Evolutionary conservation across 1,140 invertebrate genomes (phyloP).

Genomic region (Camponotus floridanus): DNA sequence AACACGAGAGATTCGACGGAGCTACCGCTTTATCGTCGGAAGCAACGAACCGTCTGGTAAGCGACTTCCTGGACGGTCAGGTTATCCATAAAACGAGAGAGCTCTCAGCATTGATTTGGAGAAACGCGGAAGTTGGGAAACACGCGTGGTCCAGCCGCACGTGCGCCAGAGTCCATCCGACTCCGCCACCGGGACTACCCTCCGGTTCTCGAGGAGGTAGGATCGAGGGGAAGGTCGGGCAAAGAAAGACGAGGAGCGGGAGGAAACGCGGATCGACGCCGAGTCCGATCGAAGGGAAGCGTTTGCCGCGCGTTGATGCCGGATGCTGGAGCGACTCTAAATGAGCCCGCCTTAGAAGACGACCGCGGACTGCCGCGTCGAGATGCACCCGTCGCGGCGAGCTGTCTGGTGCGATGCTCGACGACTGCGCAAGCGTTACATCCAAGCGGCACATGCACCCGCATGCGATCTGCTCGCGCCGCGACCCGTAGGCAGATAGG

Average conservation of each 20-base stretch:
- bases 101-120: slow-evolving; percentile 1
- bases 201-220: not conserved
- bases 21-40: not conserved
- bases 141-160: slow-evolving; percentile 61
- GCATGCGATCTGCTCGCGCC: slow-evolving; percentile 66
- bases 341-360: slow-evolving; percentile 79
- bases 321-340: slow-evolving; percentile 73
- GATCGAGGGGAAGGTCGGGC: not conserved
- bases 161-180: slow-evolving; percentile 53
- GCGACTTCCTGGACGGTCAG: not conserved
- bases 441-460: slow-evolving; percentile 72
- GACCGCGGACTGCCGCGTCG: slow-evolving; percentile 78
- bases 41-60: too few relatives aligned
- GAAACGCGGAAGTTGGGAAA: not conserved
- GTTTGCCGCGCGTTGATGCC: slow-evolving; percentile 49
- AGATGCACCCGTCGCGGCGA: slow-evolving; percentile 79
- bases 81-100: not conserved
- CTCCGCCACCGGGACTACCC: slow-evolving; percentile 23
- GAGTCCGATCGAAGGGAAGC: not conserved
- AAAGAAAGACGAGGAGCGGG: not conserved
- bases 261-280: not conserved
- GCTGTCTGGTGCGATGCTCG: slow-evolving; percentile 75
- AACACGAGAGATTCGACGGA: not conserved
- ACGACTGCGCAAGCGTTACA: slow-evolving; percentile 77
- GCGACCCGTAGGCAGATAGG: not conserved